Evolutionary conservation across 2,888 invertebrate species (phyloP).

Genomic region (Tricholauxania praeusta): DNA sequence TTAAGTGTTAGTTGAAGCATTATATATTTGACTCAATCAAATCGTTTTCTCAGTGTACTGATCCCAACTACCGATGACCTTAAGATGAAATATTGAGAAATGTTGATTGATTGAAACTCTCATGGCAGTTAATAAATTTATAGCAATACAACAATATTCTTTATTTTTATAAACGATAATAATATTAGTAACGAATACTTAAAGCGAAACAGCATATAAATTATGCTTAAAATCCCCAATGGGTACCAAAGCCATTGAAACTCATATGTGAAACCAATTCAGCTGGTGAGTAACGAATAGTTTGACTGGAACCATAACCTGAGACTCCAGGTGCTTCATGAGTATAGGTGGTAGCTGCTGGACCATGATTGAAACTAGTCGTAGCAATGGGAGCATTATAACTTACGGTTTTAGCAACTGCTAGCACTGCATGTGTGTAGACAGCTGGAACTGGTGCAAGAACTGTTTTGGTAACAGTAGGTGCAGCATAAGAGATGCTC

Average conservation of each 20-base stretch:
- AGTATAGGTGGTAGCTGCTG: conserved; percentile 44
- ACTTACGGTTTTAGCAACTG: conserved; percentile 50
- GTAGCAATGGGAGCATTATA: conserved; percentile 49
- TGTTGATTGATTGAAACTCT: no score
- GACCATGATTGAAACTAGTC: conserved; percentile 47
- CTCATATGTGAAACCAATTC: conserved; percentile 74
- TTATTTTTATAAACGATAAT: no score
- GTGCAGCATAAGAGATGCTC: conserved; percentile 54
- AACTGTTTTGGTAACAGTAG: conserved; percentile 52
- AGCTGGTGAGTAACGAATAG: conserved; percentile 68
- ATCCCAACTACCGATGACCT: no score
- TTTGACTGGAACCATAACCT: conserved; percentile 44
- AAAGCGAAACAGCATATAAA: no score
- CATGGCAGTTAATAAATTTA: no score
- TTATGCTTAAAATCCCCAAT: conserved; percentile 74
- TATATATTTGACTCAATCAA: no score
- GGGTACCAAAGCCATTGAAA: conserved; percentile 74
- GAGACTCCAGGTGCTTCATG: conserved; percentile 45
- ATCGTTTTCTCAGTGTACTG: no score
- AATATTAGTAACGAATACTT: no score
- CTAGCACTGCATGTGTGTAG: conserved; percentile 31
- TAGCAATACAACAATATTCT: no score
- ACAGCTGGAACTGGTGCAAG: conserved; percentile 54
- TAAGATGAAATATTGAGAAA: no score
- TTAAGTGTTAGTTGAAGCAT: no score